phyloP scores from a whole-genome alignment of 2,113 vertebrate species.

The Tragelaphus imberbis region DNA sequence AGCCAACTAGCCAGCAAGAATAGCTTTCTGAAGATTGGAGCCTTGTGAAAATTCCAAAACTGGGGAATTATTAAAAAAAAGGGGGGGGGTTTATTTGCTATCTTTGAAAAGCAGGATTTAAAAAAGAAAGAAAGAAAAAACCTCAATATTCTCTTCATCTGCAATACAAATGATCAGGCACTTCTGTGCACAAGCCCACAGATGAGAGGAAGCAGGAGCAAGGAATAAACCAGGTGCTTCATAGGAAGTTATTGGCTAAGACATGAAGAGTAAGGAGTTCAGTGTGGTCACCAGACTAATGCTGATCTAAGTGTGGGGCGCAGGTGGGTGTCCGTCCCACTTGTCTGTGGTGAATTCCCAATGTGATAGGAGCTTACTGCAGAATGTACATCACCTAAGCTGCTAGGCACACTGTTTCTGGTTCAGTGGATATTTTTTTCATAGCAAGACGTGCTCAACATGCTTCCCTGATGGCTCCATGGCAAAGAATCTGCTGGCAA shows the following conservation, averaged over 20 bases:
- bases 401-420: background rate
- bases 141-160: conserved; percentile 9
- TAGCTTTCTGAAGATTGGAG: conserved; percentile 22
- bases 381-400: background rate
- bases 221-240: background rate
- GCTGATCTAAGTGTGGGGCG: background rate
- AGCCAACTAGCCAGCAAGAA: conserved; percentile 28
- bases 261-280: background rate
- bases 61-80: background rate
- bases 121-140: background rate
- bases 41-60: conserved; percentile 41
- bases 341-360: background rate
- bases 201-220: background rate
- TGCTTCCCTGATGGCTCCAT: background rate
- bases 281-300: background rate
- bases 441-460: background rate
- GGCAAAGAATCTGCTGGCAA: background rate
- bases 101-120: conserved; percentile 24
- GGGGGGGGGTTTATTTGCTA: background rate
- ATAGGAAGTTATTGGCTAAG: background rate
- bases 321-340: no score
- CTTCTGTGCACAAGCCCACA: conserved; percentile 12
- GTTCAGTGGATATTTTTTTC: background rate
- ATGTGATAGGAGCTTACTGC: background rate
- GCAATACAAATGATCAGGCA: background rate